These are phyloP conservation scores for Lordiphosa fenestrarum DNA, from an alignment of 2,888 invertebrate species.

Conservation along the genomic window DNA sequence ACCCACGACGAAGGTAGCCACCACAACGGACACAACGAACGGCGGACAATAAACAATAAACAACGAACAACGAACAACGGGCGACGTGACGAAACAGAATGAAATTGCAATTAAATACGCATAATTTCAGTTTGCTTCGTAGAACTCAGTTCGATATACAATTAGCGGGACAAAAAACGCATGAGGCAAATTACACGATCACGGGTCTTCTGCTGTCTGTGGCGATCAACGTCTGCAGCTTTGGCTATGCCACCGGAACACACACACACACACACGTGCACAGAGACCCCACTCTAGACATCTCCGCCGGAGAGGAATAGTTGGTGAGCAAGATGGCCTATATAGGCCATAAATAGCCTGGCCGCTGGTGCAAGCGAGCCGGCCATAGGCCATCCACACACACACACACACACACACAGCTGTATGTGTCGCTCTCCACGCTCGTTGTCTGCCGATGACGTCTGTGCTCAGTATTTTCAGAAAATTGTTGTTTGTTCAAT, in stretches of 20 bases:
- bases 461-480: constrained; percentile 16
- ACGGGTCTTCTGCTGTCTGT: constrained; percentile 66
- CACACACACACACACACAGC: not conserved
- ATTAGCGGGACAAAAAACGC: constrained; percentile 52
- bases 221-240: constrained; percentile 47
- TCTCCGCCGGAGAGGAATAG: constrained; percentile 32
- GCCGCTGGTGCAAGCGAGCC: constrained; percentile 30
- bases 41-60: constrained; percentile 28
- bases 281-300: constrained; percentile 18
- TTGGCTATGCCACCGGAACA: constrained; percentile 29
- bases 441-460: constrained; percentile 25
- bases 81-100: constrained; percentile 54
- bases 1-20: constrained; percentile 58
- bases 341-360: constrained; percentile 29
- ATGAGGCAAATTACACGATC: constrained; percentile 74
- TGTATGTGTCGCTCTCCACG: constrained; percentile 15
- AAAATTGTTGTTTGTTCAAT: constrained; percentile 29
- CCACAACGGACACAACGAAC: constrained; percentile 50
- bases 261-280: constrained; percentile 4
- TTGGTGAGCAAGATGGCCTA: constrained; percentile 52
- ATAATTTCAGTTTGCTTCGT: constrained; percentile 63
- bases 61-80: constrained; percentile 23
- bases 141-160: constrained; percentile 17
- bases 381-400: constrained; percentile 20
- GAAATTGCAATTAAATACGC: constrained; percentile 55